Evolutionary conservation across 2,888 invertebrate species (phyloP), one percentile per base, ranked within the genome.

Genomic region (Dusona sp.): DNA sequence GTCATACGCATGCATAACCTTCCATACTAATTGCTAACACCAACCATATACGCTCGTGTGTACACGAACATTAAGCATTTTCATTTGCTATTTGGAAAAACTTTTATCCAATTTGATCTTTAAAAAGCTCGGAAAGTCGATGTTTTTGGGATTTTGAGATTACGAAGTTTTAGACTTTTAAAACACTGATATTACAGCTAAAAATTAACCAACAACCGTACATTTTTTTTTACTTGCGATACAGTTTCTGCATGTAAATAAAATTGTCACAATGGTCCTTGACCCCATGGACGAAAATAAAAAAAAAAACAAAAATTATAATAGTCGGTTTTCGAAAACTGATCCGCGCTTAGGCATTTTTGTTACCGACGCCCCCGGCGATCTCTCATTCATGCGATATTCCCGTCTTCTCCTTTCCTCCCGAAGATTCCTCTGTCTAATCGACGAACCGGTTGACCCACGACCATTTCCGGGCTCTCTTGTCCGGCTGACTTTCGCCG

Each of bases 1-100:
- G 75, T 72, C 75, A 70, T 68, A 70, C 33, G 68, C 74, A 75
- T 51, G 45, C 74, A 65, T n/a, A 73, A 68, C 19, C 33, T 57
- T 70, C 42, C 61, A 36, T 51, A 36, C 36, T 38, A 33, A 61
- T 77, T 22, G n/a, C 54, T 16, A 29, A 29, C 33, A 36, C 36
- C n/a, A 54, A 48, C 51, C n/a, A 11, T 42, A 38, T 22, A 38
- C 38, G 36, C 22, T 36, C 38, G 67, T 67, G 11, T 36, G 33
- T 67, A 38, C 67, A 67, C 22, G 3, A 3, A 16, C 45, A 9
- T 25, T 54, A 19, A 42, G 25, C 48, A 11, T 36, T 22, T n/a
- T 9, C 33, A 22, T 51, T 36, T 36, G 9, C 36, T n/a, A 22
- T 67, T 38, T 1, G n/a, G 8, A 22, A 7, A n/a, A 67, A 67